These are phyloP conservation scores for Serinus canaria DNA, from an alignment of 2,113 vertebrate genomes.

Conservation along the genomic window DNA sequence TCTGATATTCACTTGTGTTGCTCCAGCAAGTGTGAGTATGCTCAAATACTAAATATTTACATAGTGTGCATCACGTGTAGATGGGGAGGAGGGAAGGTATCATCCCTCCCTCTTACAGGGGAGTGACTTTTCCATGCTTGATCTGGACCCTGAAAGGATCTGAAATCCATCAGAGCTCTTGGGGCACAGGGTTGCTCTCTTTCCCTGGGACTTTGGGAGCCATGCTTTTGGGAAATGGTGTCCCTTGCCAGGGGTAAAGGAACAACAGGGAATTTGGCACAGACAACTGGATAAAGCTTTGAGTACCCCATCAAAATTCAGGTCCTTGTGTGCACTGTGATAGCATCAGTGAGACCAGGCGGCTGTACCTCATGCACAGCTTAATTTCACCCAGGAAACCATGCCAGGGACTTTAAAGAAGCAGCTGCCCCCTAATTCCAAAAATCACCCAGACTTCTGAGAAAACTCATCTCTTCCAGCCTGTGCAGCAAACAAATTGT, in stretches of 20 bases:
- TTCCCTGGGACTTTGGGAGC: not conserved
- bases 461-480: not conserved
- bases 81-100: not conserved
- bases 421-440: slow-evolving; percentile 1
- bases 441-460: not conserved
- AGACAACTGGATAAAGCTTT: not conserved
- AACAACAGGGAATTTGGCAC: not conserved
- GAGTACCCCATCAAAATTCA: not conserved
- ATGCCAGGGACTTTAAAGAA: slow-evolving; percentile 38
- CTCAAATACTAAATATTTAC: slow-evolving; percentile 61
- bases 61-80: not conserved
- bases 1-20: slow-evolving; percentile 44
- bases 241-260: not conserved
- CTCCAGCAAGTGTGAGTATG: not conserved
- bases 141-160: not conserved
- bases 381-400: not conserved
- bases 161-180: not conserved
- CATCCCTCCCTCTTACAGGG: not conserved
- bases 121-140: not conserved
- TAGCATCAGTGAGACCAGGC: not conserved
- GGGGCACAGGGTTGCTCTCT: not conserved
- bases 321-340: accelerated
- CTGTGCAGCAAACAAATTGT: not conserved
- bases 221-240: not conserved
- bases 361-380: accelerated